These are phyloP conservation scores for Leptarthrus brevirostris DNA, from an alignment of 2,888 invertebrate species.

Conservation along the genomic window DNA sequence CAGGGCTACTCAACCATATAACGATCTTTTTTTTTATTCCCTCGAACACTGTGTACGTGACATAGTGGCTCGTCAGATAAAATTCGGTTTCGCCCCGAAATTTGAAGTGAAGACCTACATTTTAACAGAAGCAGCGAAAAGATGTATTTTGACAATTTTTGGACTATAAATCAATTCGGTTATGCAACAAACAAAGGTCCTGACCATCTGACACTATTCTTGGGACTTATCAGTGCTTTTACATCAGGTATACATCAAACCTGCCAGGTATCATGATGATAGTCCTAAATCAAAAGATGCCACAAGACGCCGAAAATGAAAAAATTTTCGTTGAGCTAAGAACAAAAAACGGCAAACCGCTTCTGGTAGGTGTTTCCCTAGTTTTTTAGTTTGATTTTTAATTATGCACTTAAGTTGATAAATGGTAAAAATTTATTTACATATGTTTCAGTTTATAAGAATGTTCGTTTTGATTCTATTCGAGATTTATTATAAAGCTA, in stretches of 20 bases:
- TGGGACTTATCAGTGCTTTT: conserved; percentile 6
- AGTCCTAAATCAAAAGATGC: conserved; percentile 2
- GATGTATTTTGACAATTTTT: conserved; percentile 22
- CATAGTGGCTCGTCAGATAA: conserved; percentile 11
- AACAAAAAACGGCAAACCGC: too few relatives aligned
- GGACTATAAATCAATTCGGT: conserved; percentile 10
- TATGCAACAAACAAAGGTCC: conserved; percentile 18
- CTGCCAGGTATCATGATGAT: conserved; percentile 16
- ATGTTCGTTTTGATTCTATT: too few relatives aligned
- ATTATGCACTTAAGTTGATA: too few relatives aligned
- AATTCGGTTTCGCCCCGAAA: conserved; percentile 1
- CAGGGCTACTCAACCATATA: conserved; percentile 41
- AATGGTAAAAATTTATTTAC: too few relatives aligned
- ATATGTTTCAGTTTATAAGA: too few relatives aligned
- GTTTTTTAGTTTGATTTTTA: too few relatives aligned
- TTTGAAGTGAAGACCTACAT: not conserved
- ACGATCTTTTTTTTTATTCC: not conserved
- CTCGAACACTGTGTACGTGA: conserved; percentile 23
- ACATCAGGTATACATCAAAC: conserved; percentile 36
- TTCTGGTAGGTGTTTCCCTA: too few relatives aligned
- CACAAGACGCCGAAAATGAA: conserved; percentile 11
- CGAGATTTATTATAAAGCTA: too few relatives aligned
- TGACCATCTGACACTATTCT: conserved; percentile 20
- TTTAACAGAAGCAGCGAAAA: not conserved
- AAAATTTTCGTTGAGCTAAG: not conserved